These are phyloP conservation scores for Apoda limacodes DNA, from an alignment of 2,888 invertebrate species.

Conservation along the genomic window DNA sequence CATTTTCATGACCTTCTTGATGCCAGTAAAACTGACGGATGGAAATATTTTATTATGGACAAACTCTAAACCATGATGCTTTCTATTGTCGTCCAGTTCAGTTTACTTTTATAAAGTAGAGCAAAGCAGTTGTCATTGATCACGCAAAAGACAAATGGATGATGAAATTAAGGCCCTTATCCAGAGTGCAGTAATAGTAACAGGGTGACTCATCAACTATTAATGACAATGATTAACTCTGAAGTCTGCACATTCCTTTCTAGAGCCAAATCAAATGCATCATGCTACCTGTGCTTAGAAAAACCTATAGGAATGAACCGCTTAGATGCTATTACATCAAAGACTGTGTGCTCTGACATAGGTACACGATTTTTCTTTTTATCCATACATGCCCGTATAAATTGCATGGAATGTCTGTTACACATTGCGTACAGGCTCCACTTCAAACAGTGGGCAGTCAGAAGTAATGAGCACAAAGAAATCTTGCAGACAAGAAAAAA, in stretches of 20 bases:
- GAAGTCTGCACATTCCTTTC: conserved; percentile 12
- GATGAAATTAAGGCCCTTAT: conserved; percentile 8
- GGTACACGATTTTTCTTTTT: too few species aligned
- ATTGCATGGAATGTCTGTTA: too few species aligned
- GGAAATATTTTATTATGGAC: conserved; percentile 5
- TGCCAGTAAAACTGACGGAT: conserved; percentile 6
- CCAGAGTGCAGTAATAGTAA: conserved; percentile 7
- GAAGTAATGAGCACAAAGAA: too few species aligned
- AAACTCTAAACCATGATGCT: conserved; percentile 8
- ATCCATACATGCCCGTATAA: too few species aligned
- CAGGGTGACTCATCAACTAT: conserved; percentile 10
- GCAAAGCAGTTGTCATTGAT: conserved; percentile 8
- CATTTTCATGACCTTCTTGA: conserved; percentile 10
- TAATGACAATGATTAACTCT: conserved; percentile 13
- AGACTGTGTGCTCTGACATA: background rate
- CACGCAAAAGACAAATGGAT: conserved; percentile 9
- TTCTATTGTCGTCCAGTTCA: conserved; percentile 15
- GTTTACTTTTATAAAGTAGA: conserved; percentile 13
- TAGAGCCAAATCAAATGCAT: conserved; percentile 12
- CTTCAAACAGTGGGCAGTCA: too few species aligned
- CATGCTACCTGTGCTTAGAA: conserved; percentile 14
- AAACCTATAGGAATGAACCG: conserved; percentile 13
- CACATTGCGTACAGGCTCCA: too few species aligned
- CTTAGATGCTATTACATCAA: conserved; percentile 3
- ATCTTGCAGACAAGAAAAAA: too few species aligned